Evolutionary conservation across 1,140 invertebrate species (phyloP), one percentile per base, ranked within the genome.

Genomic region (Nasonia longicornis): DNA sequence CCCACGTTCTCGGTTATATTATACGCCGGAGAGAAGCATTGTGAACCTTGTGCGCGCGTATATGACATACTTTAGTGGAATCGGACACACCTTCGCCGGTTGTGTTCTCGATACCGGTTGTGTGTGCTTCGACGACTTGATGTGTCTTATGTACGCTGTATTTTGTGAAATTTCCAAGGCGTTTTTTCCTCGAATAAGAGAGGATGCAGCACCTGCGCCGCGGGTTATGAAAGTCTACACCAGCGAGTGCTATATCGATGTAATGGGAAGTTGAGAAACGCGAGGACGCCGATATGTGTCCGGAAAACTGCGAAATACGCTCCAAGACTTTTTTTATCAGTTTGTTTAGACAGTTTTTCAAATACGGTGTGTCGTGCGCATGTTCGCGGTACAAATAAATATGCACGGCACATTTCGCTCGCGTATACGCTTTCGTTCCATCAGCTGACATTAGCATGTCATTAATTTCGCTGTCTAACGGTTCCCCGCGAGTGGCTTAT

Each of bases 381-480:
- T 7, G 3, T 6, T 3, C 16, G 20, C 52, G 52, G 2, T 58
- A 7, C 6, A n/a, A n/a, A 58, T 20, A n/a, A 58, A 58, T 58
- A 58, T 58, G 52, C 52, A 6, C 3, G 16, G 20, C 52, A 58
- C 52, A 58, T 52, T 14, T 52, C 16, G 48, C 48, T 52, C 48
- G 10, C 45, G 14, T 48, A 48, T 14, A 48, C 45, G 12, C 48
- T 58, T n/a, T n/a, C 52, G 52, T n/a, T 58, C 20, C 52, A 42
- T 42, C 38, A 58, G 52, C 52, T 58, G 52, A 58, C 52, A 58
- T 58, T 58, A 58, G 52, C 52, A 58, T 58, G 52, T n/a, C 52
- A 58, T 58, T 58, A 58, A 58, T 58, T 20, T 58, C 3, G 52
- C 52, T 58, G 52, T 58, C 3, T 58, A 58, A 58, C 52, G 52